Conservation (phyloP, 2,113 vertebrate species). For the Amblyornis subalaris region DNA sequence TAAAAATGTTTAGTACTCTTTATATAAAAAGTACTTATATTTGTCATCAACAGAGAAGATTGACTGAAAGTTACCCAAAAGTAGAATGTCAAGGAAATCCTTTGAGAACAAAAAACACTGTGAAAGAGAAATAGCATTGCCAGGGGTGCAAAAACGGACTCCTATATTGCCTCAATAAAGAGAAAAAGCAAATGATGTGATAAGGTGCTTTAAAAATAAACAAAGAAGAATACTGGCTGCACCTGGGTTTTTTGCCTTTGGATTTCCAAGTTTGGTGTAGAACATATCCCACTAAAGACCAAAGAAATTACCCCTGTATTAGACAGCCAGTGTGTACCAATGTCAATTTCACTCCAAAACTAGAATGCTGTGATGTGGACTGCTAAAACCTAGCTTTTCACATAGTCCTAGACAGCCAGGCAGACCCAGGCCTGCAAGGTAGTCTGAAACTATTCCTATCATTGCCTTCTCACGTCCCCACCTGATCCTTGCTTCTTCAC, state of each 20-base stretch:
- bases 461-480: background rate
- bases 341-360: background rate
- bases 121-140: background rate
- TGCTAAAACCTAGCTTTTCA: background rate
- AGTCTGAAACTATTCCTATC: background rate
- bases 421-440: background rate
- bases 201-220: background rate
- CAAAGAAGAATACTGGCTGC: background rate
- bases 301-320: background rate
- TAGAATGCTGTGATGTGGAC: background rate
- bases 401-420: background rate
- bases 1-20: conserved; percentile 53
- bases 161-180: background rate
- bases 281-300: background rate
- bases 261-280: background rate
- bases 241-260: background rate
- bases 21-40: conserved; percentile 28
- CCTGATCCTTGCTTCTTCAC: background rate
- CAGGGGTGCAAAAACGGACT: background rate
- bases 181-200: background rate
- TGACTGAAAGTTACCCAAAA: conserved; percentile 11
- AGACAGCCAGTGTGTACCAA: background rate
- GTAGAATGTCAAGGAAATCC: background rate
- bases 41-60: conserved; percentile 20
- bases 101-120: background rate